Evolutionary conservation across 2,113 vertebrate genomes (phyloP).

Genomic region (Chionomys nivalis): DNA sequence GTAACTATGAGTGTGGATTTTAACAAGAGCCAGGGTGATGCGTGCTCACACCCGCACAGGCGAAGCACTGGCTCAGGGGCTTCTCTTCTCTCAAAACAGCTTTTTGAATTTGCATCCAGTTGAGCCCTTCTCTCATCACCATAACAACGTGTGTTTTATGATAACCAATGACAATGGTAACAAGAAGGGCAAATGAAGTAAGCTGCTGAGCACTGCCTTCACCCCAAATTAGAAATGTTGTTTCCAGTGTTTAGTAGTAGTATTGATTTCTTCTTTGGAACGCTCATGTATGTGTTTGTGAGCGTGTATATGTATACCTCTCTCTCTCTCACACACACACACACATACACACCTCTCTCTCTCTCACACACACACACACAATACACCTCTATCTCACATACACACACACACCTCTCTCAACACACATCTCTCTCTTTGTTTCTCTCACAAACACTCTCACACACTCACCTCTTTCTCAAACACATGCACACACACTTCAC

Average conservation of each 20-base stretch:
- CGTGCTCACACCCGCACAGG: not conserved
- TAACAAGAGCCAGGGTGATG: not conserved
- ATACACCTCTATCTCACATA: no score
- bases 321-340: no score
- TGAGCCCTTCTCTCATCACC: not conserved
- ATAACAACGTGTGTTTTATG: not conserved
- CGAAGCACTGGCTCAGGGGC: not conserved
- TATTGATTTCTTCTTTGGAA: slow-evolving; percentile 17
- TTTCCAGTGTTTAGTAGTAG: not conserved
- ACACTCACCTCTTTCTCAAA: no score
- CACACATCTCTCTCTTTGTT: no score
- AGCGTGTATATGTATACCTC: not conserved
- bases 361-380: no score
- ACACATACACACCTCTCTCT: no score
- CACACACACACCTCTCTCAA: no score
- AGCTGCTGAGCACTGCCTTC: not conserved
- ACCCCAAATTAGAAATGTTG: slow-evolving; percentile 19
- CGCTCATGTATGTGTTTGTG: not conserved
- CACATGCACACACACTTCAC: no score
- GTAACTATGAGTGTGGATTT: slow-evolving; percentile 11
- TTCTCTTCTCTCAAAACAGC: not conserved
- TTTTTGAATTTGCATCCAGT: not conserved
- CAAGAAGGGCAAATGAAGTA: not conserved
- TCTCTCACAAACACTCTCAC: no score
- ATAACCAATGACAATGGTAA: slow-evolving; percentile 3